Base-by-base conservation (phyloP, 2,113 vertebrate species). In the Aegypius monachus region DNA sequence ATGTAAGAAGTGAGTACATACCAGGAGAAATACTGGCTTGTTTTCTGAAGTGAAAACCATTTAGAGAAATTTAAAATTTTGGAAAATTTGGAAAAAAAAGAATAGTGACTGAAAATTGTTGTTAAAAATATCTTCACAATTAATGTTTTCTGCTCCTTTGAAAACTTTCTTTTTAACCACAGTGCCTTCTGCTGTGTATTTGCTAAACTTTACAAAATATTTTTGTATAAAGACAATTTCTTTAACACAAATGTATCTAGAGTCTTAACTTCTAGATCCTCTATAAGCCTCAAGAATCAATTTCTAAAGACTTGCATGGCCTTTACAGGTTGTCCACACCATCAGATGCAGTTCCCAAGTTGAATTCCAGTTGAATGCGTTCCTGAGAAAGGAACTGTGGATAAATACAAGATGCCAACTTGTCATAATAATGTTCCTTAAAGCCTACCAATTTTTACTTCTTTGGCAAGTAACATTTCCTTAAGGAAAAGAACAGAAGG, bases 391-490 rank as follows among this genome's bases (percentile, higher is more conserved):
- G 80, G 62, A 86, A 65, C 78, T 26, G 59, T 52, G 63, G 83
- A 75, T 81, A 89, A 97, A 94, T 53, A 45, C 68, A 95, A 91
- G 65, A 90, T 95, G 90, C 91, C 88, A 92, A 72, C 61, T 81
- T 93, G 95, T 92, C 95, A 95, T 68, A 86, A 75, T 32, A 81
- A 94, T 94, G 81, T 84, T 96, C 91, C 81, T 83, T 77, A 82
- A 55, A 97, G 61, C 77, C 70, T 84, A 93, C 68, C 71, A 12
- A 32, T 45, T 93, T 68, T 65, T 77, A 94, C 81, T 71, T 56
- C 84, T 94, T 65, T 96, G 95, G 88, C 91, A 97, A 95, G 86
- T 91, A 97, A 75, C 71, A 81, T 95, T 91, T 97, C 88, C 91
- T 82, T 53, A 58, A 94, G 94, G 73, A 74, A 91, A 34, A 65